Conservation (phyloP, 2,888 invertebrate species). For the Andrena fulva region DNA sequence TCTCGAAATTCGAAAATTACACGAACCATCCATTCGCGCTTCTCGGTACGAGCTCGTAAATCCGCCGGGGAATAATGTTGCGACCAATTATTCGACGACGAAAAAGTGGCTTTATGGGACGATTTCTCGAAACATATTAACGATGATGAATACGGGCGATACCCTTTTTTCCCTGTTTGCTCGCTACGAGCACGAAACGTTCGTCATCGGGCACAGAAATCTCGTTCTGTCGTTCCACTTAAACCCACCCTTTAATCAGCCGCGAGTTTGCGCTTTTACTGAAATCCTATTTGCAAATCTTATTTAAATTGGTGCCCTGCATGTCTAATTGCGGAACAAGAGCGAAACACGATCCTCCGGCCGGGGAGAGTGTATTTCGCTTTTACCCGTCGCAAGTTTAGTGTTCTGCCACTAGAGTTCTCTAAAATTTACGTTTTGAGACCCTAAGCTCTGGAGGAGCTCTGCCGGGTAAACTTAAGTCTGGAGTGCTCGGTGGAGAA, state of each 20-base stretch:
- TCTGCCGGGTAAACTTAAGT: conserved; percentile 59
- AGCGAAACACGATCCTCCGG: background rate
- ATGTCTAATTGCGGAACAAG: background rate
- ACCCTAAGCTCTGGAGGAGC: conserved; percentile 57
- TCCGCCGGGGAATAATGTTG: conserved; percentile 12
- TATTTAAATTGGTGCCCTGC: background rate
- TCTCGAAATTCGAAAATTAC: conserved; percentile 13
- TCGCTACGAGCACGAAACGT: background rate
- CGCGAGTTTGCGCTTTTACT: background rate
- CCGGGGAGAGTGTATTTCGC: conserved; percentile 1
- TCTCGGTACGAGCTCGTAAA: conserved; percentile 30
- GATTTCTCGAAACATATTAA: conserved; percentile 40
- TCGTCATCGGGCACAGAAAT: background rate
- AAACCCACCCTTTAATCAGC: conserved; percentile 1
- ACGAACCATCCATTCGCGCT: conserved; percentile 5
- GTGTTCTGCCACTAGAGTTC: conserved; percentile 56
- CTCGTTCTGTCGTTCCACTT: background rate
- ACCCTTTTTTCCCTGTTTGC: background rate
- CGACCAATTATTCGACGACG: conserved; percentile 27
- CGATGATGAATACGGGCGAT: conserved; percentile 27
- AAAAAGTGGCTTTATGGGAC: conserved; percentile 30
- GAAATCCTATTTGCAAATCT: background rate
- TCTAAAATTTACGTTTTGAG: conserved; percentile 60
- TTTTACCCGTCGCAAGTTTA: conserved; percentile 47
- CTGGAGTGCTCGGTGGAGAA: conserved; percentile 59